Evolutionary conservation across 2,888 invertebrate genomes (phyloP).

Genomic region (Drosophila paracracens): DNA sequence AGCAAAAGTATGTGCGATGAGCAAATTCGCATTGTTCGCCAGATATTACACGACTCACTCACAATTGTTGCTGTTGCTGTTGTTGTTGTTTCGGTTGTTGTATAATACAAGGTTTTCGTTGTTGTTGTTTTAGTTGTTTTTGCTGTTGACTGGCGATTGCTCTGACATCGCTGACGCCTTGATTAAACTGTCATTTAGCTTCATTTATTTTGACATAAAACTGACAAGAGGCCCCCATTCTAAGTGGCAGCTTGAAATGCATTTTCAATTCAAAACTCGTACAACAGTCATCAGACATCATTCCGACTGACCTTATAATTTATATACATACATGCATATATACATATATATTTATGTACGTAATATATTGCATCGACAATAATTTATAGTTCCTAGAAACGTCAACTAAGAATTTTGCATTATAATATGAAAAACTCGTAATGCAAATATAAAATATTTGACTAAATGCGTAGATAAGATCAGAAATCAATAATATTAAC

Average conservation of each 20-base stretch:
- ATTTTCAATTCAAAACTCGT: constrained; percentile 64
- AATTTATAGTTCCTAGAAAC: background rate
- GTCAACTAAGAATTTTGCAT: background rate
- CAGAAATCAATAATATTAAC: background rate
- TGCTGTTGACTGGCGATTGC: constrained; percentile 49
- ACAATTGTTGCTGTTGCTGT: constrained; percentile 33
- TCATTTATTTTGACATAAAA: constrained; percentile 85
- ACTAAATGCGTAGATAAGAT: background rate
- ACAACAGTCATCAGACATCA: constrained; percentile 48
- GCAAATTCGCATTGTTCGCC: constrained; percentile 69
- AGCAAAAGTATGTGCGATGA: constrained; percentile 58
- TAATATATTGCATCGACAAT: background rate
- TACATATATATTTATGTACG: background rate
- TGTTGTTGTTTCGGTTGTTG: constrained; percentile 4
- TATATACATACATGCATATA: background rate
- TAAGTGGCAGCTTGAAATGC: constrained; percentile 74
- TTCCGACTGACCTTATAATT: constrained; percentile 46
- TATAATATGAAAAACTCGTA: background rate
- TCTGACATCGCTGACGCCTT: constrained; percentile 79
- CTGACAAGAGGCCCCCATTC: constrained; percentile 83
- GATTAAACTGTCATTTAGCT: constrained; percentile 85
- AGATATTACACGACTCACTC: constrained; percentile 72
- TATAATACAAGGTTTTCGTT: constrained; percentile 25
- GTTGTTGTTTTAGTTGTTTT: constrained; percentile 10
- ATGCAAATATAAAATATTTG: background rate